Percentiles rank a stretch among this genome's conserved stretches.
Evolutionary conservation across 2,888 invertebrate species (phyloP).

Genomic region (Podotricha telesiphe): DNA sequence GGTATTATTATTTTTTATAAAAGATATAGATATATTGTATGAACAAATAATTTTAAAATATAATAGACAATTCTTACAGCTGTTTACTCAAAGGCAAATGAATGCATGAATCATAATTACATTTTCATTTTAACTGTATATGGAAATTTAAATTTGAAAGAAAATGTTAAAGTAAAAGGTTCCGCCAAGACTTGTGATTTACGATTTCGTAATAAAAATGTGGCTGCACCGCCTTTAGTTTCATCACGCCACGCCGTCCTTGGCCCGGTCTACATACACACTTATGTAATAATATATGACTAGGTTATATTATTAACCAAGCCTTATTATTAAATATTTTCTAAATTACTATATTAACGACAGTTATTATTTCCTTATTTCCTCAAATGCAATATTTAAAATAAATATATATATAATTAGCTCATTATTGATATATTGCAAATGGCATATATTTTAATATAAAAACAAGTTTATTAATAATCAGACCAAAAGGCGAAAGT

Average conservation of each 20-base stretch:
- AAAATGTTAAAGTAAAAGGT: conserved; percentile 28
- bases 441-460: neutral
- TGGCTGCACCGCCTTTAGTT: conserved; percentile 35
- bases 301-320: conserved; percentile 3
- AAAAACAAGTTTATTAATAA: neutral
- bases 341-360: neutral
- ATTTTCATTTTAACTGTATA: neutral
- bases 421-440: neutral
- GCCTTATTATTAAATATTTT: neutral
- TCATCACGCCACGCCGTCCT: conserved; percentile 45
- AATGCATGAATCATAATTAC: neutral
- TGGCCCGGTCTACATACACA: conserved; percentile 43
- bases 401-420: neutral
- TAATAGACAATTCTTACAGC: neutral
- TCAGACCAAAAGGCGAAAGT: neutral
- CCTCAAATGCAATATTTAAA: neutral
- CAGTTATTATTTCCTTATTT: neutral
- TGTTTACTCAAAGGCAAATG: neutral
- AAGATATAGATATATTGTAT: no score
- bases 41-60: no score
- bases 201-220: conserved; percentile 42
- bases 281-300: conserved; percentile 34
- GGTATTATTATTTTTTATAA: no score
- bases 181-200: conserved; percentile 15
- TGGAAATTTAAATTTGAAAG: conserved; percentile 20